Evolutionary conservation across 2,113 vertebrate species (phyloP), one percentile per base, ranked within the genome.

Genomic region (Pseudolaguvia tuberculata): DNA sequence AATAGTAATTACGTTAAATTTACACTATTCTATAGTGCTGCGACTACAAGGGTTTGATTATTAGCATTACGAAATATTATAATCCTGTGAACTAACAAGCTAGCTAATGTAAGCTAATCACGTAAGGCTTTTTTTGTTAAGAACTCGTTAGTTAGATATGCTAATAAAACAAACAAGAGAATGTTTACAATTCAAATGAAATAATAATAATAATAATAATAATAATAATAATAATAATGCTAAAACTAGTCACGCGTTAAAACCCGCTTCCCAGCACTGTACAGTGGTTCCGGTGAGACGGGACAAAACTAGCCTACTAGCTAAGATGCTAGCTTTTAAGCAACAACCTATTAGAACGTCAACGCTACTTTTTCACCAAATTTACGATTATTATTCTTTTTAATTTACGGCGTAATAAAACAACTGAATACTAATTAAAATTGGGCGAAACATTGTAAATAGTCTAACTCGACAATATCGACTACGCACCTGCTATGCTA

Each of bases 401-500:
- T 7, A 25, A 9, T 5, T 47, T 47, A 25, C 1, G 39, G 39
- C 20, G 27, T 29, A 20, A n/a, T 4, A 67, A 29, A 6, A 29
- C 3, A 20, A 29, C 4, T 5, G 15, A 27, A 29, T 12, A 50
- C 27, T 27, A 50, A 3, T 20, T 20, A 23, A 20, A 25, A 65
- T 15, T 18, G 0, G 15, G 47, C 48, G 55, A 25, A 35, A 69
- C 35, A 29, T 42, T 51, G 23, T 0, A 15, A 29, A 48, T 27
- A 17, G 17, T 58, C 59, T 47, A 53, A 12, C 18, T n/a, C 20
- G 39, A 55, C 23, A 51, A 55, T 69, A 73, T 7, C 48, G 75
- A 77, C 75, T 70, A 61, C 75, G 67, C 75, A 71, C 35, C 68
- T 62, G 67, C 68, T 77, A 71, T 55, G 66, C 66, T 77, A 63